Base-by-base conservation (phyloP, 2,797 vertebrate species). In the Sebastes minor region DNA sequence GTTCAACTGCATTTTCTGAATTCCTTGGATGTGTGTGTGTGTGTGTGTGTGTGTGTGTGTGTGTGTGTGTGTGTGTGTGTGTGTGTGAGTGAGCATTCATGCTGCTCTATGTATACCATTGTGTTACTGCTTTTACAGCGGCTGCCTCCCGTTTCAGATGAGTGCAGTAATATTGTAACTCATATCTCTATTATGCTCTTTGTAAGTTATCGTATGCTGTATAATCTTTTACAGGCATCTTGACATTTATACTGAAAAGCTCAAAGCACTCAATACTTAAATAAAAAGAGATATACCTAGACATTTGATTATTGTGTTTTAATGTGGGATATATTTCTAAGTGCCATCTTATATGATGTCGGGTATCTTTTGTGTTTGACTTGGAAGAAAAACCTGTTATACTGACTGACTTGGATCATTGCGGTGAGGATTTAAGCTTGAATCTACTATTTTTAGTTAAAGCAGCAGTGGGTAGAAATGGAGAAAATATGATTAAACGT, bases 181-280 rank as follows among this genome's bases (percentile, higher is more conserved):
- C 32, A 70, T 66, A 66, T 68, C 64, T 66, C 42, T 20, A 11
- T 74, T 53, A 28, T 76, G 8, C 14, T 28, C 59, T 68, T 76
- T 80, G 30, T 71, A n/a, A n/a, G 22, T n/a, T 30, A 65, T 14
- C 64, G 4, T 30, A 61, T 35, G 59, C 76, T 60, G 16, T 63
- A 46, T 79, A 77, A 67, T 86, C 27, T 57, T 53, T 81, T 73
- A 66, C 62, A 70, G 64, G 67, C 66, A 78, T 76, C 49, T 81
- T 76, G 42, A 80, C 70, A 72, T 83, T 62, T 23, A 25, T 28
- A 55, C 30, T 25, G 20, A 85, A 33, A 46, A 14, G 13, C 57
- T 80, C 28, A 55, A 66, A 38, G 14, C 28, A 28, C 46, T 59
- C 27, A 56, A 33, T 20, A 59, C 77, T 62, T 52, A 49, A 66